A percentile compares a stretch with the other conserved stretches of the same genome.
Evolutionary conservation across 2,888 invertebrate genomes (phyloP).

Genomic region (Tricholauxania praeusta): DNA sequence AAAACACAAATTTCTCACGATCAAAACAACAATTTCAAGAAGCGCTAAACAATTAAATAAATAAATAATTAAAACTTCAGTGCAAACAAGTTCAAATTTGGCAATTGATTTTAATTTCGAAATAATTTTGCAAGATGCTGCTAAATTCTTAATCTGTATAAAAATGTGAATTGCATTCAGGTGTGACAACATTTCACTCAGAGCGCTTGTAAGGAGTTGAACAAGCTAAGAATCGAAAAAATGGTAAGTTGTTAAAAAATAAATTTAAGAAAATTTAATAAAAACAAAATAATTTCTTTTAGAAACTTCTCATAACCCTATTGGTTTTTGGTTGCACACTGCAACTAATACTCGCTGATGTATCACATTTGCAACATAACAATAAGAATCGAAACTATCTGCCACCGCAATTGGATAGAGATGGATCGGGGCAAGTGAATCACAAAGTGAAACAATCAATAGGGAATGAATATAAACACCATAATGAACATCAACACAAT

Average conservation of each 20-base stretch:
- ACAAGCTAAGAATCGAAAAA: not conserved
- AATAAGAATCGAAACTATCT: slow-evolving; percentile 50
- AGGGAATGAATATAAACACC: not conserved
- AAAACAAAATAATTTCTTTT: not conserved
- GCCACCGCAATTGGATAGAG: slow-evolving; percentile 44
- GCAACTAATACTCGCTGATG: slow-evolving; percentile 43
- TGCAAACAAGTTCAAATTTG: slow-evolving; percentile 13
- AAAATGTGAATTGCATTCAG: slow-evolving; percentile 13
- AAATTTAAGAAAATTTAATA: not conserved
- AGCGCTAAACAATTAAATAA: not conserved
- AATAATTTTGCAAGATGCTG: not conserved
- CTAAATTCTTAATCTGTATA: slow-evolving; percentile 19
- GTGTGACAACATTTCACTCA: slow-evolving; percentile 13
- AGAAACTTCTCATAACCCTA: slow-evolving; percentile 20
- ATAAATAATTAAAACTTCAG: not conserved
- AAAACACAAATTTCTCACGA: not conserved
- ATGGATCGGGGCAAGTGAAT: slow-evolving; percentile 43
- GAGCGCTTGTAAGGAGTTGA: slow-evolving; percentile 14
- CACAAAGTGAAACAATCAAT: slow-evolving; percentile 50
- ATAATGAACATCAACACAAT: not conserved
- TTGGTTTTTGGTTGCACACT: slow-evolving; percentile 43
- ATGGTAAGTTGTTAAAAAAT: slow-evolving; percentile 24
- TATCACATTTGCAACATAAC: slow-evolving; percentile 44
- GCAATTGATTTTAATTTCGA: not conserved
- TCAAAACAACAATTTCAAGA: not conserved